These are phyloP conservation scores for Halesus radiatus DNA, from an alignment of 1,140 invertebrate genomes.

Conservation along the genomic window DNA sequence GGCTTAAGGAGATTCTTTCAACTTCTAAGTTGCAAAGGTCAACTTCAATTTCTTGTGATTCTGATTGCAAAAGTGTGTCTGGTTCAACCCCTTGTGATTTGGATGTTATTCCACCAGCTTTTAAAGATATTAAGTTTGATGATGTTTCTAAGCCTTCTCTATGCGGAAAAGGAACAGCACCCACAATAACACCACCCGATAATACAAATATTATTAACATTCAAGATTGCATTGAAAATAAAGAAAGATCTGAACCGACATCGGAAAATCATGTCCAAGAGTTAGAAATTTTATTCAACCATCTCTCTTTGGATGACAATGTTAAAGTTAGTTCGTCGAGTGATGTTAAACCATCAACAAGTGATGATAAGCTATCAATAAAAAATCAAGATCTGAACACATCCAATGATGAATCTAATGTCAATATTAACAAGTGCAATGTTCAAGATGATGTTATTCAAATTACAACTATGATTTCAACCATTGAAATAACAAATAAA, in stretches of 20 bases:
- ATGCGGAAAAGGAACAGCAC: no score
- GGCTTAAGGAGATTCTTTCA: slow-evolving; percentile 28
- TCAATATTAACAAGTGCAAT: neutral
- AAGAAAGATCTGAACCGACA: neutral
- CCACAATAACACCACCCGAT: no score
- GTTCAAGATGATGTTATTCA: neutral
- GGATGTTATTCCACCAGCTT: neutral
- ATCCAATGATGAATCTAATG: neutral
- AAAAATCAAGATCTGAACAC: slow-evolving; percentile 4
- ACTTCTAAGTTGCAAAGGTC: neutral
- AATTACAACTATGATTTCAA: neutral
- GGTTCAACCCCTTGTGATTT: neutral
- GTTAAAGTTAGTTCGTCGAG: neutral
- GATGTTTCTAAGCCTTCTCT: no score
- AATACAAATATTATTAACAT: no score
- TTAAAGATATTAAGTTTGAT: neutral
- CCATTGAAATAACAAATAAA: no score
- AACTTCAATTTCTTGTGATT: neutral
- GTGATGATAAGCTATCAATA: neutral
- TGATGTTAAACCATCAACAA: neutral
- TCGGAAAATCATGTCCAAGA: neutral
- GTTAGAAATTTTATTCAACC: slow-evolving; percentile 10
- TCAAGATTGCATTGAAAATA: neutral
- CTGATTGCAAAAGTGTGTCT: no score
- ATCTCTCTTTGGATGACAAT: slow-evolving; percentile 2